These are phyloP conservation scores for Semnopithecus entellus DNA, from an alignment of 2,113 vertebrate species.

Conservation along the genomic window DNA sequence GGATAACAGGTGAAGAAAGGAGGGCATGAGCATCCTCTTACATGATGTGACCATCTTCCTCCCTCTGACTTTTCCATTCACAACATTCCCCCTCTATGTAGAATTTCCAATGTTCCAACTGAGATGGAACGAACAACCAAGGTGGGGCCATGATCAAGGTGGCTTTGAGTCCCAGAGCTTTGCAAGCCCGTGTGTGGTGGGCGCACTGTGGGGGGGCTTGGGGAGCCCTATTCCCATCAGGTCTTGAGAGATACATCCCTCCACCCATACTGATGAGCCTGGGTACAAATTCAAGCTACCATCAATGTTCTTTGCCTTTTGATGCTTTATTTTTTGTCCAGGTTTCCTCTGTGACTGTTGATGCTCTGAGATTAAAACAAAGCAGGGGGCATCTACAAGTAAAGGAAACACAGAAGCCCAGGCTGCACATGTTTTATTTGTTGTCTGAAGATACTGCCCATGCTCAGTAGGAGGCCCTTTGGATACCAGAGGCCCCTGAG, in stretches of 20 bases:
- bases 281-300: not conserved
- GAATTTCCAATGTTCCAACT: not conserved
- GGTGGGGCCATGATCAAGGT: not conserved
- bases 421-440: not conserved
- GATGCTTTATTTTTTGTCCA: not conserved
- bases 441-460: not conserved
- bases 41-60: rapidly evolving
- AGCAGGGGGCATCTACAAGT: not conserved
- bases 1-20: not conserved
- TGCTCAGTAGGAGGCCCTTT: not conserved
- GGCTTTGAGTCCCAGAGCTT: too few species aligned
- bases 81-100: too few species aligned
- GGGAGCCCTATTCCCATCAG: not conserved
- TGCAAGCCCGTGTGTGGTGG: not conserved
- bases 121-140: not conserved
- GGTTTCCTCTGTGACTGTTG: not conserved
- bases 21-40: not conserved
- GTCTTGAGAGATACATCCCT: rapidly evolving
- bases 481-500: not conserved
- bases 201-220: rapidly evolving
- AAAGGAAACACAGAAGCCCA: not conserved
- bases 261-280: not conserved
- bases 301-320: not conserved
- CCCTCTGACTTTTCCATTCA: not conserved
- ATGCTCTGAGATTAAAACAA: not conserved